phyloP scores from a whole-genome alignment of 2,888 invertebrate species.

The Ypsolopha sequella region DNA sequence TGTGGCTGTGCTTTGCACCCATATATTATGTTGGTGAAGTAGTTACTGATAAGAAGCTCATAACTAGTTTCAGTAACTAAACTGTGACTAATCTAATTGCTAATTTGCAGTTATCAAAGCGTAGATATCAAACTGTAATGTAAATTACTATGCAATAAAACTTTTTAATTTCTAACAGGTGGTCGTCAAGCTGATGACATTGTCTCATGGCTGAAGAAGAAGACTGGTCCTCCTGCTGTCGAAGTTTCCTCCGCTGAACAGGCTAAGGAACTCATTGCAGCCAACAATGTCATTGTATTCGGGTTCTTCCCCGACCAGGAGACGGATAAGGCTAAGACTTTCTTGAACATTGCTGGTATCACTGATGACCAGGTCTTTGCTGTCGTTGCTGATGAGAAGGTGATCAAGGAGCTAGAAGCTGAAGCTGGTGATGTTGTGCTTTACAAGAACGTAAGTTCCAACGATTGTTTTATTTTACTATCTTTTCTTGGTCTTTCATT shows the following conservation, averaged over 20 bases:
- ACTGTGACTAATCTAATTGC: too few relatives aligned
- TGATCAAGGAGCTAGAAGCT: slow-evolving; percentile 84
- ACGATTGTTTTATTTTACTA: too few relatives aligned
- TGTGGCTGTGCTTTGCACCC: too few relatives aligned
- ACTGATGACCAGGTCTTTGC: slow-evolving; percentile 93
- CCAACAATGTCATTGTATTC: slow-evolving; percentile 84
- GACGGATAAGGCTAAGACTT: slow-evolving; percentile 85
- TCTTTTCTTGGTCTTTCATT: neutral
- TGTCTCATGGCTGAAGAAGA: slow-evolving; percentile 94
- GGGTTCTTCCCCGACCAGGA: slow-evolving; percentile 92
- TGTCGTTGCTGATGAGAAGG: slow-evolving; percentile 82
- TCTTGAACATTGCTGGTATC: slow-evolving; percentile 81
- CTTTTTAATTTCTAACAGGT: slow-evolving; percentile 57
- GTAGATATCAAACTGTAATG: too few relatives aligned
- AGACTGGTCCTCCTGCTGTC: slow-evolving; percentile 96
- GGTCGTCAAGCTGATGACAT: slow-evolving; percentile 95
- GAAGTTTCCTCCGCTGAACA: slow-evolving; percentile 83
- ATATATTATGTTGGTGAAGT: too few relatives aligned
- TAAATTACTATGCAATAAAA: neutral
- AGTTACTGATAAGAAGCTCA: too few relatives aligned
- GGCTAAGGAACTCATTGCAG: slow-evolving; percentile 85
- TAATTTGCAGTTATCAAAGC: too few relatives aligned
- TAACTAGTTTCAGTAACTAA: too few relatives aligned
- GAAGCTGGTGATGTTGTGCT: slow-evolving; percentile 85
- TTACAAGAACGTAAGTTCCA: slow-evolving; percentile 85